Evolutionary conservation across 2,113 vertebrate species (phyloP).

Genomic region (Aepyceros melampus): DNA sequence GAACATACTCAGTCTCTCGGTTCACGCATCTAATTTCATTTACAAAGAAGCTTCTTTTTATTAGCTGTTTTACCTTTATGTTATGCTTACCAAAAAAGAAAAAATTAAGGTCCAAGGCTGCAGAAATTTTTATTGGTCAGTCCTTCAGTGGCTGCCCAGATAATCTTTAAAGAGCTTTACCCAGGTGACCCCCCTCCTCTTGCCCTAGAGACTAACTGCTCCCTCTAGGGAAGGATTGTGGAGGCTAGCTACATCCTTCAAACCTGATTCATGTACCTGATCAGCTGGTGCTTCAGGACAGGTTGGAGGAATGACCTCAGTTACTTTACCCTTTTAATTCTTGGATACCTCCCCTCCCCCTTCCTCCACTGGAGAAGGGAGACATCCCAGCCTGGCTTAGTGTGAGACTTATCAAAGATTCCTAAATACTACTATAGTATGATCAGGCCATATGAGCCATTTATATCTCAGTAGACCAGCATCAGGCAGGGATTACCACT

Average conservation of each 20-base stretch:
- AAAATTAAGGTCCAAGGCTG: neutral
- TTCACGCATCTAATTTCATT: neutral
- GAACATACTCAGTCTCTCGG: neutral
- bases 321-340: neutral
- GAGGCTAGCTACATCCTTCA: neutral
- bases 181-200: neutral
- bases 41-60: neutral
- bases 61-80: neutral
- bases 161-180: constrained; percentile 33
- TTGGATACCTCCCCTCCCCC: neutral
- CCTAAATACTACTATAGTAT: neutral
- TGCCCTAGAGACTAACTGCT: neutral
- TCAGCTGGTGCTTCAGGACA: neutral
- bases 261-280: neutral
- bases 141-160: neutral
- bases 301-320: neutral
- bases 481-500: neutral
- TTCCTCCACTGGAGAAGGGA: neutral
- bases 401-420: neutral
- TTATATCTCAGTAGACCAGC: neutral
- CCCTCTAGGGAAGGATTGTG: neutral
- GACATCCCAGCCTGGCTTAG: neutral
- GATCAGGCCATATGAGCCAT: neutral
- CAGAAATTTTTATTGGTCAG: constrained; percentile 3
- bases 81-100: neutral